These are phyloP conservation scores for Thaumatotibia leucotreta DNA, from an alignment of 1,140 invertebrate genomes.

Conservation along the genomic window DNA sequence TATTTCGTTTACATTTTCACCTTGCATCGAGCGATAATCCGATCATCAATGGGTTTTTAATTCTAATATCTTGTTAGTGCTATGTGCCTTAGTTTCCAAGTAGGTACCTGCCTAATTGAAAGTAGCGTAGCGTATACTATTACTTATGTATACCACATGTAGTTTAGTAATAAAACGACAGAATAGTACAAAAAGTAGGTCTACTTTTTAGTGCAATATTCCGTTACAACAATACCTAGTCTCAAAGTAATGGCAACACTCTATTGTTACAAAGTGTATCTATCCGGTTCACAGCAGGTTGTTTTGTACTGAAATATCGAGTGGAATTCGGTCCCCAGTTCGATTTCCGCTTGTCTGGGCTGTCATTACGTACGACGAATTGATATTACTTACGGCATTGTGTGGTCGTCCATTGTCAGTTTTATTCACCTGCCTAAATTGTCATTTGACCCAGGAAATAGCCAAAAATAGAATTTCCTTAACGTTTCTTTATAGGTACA, in stretches of 20 bases:
- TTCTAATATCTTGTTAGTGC: too few relatives aligned
- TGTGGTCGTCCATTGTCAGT: constrained; percentile 37
- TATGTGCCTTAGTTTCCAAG: too few relatives aligned
- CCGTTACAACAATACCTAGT: background rate
- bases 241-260: background rate
- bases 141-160: too few relatives aligned
- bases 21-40: too few relatives aligned
- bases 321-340: constrained; percentile 30
- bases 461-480: background rate
- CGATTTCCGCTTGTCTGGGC: constrained; percentile 9
- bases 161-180: too few relatives aligned
- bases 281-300: constrained; percentile 58
- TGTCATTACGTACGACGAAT: constrained; percentile 14
- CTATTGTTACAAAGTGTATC: constrained; percentile 15
- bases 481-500: constrained; percentile 51
- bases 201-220: constrained; percentile 13
- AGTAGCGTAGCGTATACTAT: too few relatives aligned
- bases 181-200: too few relatives aligned
- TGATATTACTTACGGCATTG: constrained; percentile 27
- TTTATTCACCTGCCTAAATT: background rate
- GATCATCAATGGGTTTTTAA: too few relatives aligned
- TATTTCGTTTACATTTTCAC: too few relatives aligned
- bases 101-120: too few relatives aligned
- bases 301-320: constrained; percentile 60
- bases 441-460: background rate